Conservation (phyloP, 2,797 vertebrate genomes). For the Esox masquinongy region DNA sequence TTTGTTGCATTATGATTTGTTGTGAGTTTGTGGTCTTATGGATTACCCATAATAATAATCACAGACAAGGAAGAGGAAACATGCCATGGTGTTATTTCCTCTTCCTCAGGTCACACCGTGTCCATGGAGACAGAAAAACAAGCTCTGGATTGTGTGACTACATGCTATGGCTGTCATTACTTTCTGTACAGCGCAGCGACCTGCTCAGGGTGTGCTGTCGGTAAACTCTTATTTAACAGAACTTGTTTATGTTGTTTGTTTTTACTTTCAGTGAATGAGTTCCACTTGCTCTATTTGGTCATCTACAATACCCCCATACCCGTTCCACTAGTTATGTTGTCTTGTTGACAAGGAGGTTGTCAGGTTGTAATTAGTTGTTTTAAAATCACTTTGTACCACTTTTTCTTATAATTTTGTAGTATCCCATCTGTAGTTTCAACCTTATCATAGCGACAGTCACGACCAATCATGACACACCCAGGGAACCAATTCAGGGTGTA, state of each 20-base stretch:
- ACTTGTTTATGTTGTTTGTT: background rate
- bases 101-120: conserved; percentile 15
- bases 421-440: no score
- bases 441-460: no score
- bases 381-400: no score
- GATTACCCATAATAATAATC: conserved; percentile 33
- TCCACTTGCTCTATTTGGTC: background rate
- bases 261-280: background rate
- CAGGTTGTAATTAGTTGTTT: background rate
- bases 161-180: background rate
- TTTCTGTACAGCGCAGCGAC: conserved; percentile 5
- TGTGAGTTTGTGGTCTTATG: conserved; percentile 39
- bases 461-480: no score
- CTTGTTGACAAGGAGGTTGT: background rate
- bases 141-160: background rate
- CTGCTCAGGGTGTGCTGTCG: conserved; percentile 5
- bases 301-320: background rate
- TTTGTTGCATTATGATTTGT: conserved; percentile 33
- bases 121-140: conserved; percentile 5
- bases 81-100: conserved; percentile 43
- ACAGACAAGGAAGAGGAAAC: conserved; percentile 41
- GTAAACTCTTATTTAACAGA: background rate
- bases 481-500: background rate
- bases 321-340: background rate
- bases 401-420: no score